Base-by-base conservation (phyloP, 2,888 invertebrate species). In the Zygogramma bicolorata region DNA sequence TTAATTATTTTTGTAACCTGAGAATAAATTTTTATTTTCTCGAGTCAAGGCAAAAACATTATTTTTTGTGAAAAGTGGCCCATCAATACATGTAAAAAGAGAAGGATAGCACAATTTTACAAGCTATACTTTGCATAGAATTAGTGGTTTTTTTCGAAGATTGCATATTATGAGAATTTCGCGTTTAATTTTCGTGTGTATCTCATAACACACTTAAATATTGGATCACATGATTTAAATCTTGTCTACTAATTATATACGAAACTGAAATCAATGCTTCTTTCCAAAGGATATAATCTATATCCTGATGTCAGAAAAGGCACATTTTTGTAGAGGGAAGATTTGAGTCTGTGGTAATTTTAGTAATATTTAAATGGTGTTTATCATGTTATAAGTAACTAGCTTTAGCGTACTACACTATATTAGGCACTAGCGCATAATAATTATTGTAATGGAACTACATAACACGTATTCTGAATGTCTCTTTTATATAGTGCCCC, bases 111-210 rank as follows among this genome's bases (percentile, higher is more conserved):
- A 76, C 83, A 80, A 79, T 83, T 83, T 84, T 93, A 94, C 93
- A 93, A 93, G 92, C 94, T 94, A 94, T 94, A 94, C 94, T 94
- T 94, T 94, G 94, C 94, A 94, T 94, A 93, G 93, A 94, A 93
- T 92, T 94, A 94, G 93, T 94, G 93, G 91, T 92, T 92, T 93
- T 93, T 93, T 93, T 93, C 93, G 90, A 91, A 89, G 90, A 74
- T 74, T 78, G 74, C 78, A 75, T 79, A 76, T 78, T 78, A 70
- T 70, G 63, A 63, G 22, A 61, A 65, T 78, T 69, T 76, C 62
- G 61, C 25, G 18, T 65, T 65, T 31, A 25, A 27, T 40, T 62
- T 69, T 66, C 74, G 71, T 78, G 73, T 70, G 71, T 71, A 34
- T 53, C 59, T 70, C 49, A 74, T 72, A 76, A 73, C 70, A 71